Evolutionary conservation across 2,888 invertebrate genomes (phyloP).

Genomic region (Neuroscelio doddi): DNA sequence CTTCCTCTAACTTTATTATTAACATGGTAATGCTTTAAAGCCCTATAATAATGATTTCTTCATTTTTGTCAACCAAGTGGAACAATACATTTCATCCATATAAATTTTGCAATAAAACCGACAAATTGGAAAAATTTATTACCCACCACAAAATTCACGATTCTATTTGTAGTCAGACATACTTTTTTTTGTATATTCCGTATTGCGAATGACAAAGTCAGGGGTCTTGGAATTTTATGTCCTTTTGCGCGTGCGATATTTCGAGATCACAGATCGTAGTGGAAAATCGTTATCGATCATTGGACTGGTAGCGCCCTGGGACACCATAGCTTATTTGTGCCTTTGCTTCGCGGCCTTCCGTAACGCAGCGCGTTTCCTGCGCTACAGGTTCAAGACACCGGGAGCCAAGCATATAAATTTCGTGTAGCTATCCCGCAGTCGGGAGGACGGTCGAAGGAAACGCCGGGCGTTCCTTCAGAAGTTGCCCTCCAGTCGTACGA

Average conservation of each 20-base stretch:
- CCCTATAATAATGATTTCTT: too few species aligned
- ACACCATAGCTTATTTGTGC: constrained; percentile 14
- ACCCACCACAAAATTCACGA: too few species aligned
- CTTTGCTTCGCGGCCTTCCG: constrained; percentile 18
- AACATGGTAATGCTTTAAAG: too few species aligned
- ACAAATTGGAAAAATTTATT: too few species aligned
- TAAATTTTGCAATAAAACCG: too few species aligned
- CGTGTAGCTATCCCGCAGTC: constrained; percentile 11
- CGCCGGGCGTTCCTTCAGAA: constrained; percentile 38
- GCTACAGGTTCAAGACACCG: constrained; percentile 26
- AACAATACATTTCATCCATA: too few species aligned
- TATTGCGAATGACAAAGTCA: constrained; percentile 11
- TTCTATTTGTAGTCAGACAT: too few species aligned
- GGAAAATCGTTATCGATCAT: constrained; percentile 25
- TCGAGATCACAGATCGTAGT: constrained; percentile 14
- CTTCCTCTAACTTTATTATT: too few species aligned
- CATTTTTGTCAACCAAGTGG: too few species aligned
- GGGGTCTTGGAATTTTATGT: constrained; percentile 5
- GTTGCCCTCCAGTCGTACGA: constrained; percentile 25
- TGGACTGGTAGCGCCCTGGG: constrained; percentile 13
- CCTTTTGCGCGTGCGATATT: constrained; percentile 9
- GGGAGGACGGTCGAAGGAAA: constrained; percentile 35
- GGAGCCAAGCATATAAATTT: constrained; percentile 28
- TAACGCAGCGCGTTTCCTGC: constrained; percentile 15
- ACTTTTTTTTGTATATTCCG: neutral